Base-by-base conservation (phyloP, 1,140 invertebrate genomes). In the Aphidius gifuensis region DNA sequence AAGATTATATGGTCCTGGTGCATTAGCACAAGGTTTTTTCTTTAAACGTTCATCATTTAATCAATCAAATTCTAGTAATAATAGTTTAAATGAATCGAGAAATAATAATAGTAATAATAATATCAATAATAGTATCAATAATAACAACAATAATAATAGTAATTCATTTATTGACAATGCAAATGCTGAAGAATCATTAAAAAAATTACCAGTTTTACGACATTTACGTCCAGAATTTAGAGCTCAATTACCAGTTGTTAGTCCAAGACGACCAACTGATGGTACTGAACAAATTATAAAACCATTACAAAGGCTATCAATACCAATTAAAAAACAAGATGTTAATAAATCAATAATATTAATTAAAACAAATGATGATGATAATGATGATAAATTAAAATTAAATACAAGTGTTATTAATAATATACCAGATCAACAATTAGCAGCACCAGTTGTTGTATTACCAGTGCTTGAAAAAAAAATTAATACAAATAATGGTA, bases 221-320 rank as follows among this genome's bases (percentile, higher is more conserved):
- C 90, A 93, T 75, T 74, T 94, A 53, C 83, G 90, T 67, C 90
- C 92, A 1, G 92, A 94, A 73, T 94, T 94, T 72, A 82, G 91
- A 6, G 90, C 91, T 3, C 92, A 94, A 75, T 75, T 94, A 49
- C 88, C 89, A 1, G 86, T 90, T 7, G 79, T 89, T 5, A 87
- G 84, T 61, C 84, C 85, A 2, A 85, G 87, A 71, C 82, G 81
- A 70, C 68, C 76, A n/a, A 68, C 77, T 1, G 77, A 81, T 58
- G 78, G 78, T 3, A 72, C 75, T 42, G 80, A 81, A 69, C 78
- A 80, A 66, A 61, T 80, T 50, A 71, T 78, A 55, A 80, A 80
- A 57, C 74, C 78, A 3, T 54, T 80, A 43, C 75, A 78, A 60
- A 80, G 69, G 68, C 16, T 70, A 67, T 63, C 65, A 11, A 63